These are phyloP conservation scores for Anthophora plumipes DNA, from an alignment of 2,888 invertebrate species.

Conservation along the genomic window DNA sequence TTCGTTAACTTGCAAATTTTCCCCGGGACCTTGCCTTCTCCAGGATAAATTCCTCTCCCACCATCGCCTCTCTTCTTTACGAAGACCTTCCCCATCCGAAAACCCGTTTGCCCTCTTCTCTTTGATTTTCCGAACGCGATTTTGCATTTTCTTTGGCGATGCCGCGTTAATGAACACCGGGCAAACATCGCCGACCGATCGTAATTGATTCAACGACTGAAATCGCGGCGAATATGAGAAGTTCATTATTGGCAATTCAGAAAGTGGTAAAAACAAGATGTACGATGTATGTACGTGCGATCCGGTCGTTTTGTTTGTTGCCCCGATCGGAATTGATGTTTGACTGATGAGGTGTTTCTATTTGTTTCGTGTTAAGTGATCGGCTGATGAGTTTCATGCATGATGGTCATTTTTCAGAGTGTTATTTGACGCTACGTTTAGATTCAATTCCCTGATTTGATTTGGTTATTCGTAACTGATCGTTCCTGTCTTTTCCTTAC, in stretches of 20 bases:
- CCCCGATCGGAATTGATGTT: no score
- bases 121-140: constrained; percentile 46
- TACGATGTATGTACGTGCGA: no score
- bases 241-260: background rate
- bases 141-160: constrained; percentile 43
- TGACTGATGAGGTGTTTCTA: no score
- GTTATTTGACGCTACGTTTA: no score
- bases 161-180: constrained; percentile 35
- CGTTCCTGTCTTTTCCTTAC: no score
- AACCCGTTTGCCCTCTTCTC: constrained; percentile 17
- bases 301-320: no score
- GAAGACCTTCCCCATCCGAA: background rate
- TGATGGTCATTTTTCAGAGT: no score
- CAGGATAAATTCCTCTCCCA: constrained; percentile 29
- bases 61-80: background rate
- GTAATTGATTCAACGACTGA: constrained; percentile 44
- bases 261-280: no score
- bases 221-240: background rate
- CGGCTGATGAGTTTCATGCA: no score
- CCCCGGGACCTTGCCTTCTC: constrained; percentile 10
- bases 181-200: constrained; percentile 33
- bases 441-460: no score
- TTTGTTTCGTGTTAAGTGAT: no score
- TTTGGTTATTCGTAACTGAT: no score
- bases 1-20: constrained; percentile 63